phyloP scores from a whole-genome alignment of 2,888 invertebrate genomes.

The Encarsia formosa region DNA sequence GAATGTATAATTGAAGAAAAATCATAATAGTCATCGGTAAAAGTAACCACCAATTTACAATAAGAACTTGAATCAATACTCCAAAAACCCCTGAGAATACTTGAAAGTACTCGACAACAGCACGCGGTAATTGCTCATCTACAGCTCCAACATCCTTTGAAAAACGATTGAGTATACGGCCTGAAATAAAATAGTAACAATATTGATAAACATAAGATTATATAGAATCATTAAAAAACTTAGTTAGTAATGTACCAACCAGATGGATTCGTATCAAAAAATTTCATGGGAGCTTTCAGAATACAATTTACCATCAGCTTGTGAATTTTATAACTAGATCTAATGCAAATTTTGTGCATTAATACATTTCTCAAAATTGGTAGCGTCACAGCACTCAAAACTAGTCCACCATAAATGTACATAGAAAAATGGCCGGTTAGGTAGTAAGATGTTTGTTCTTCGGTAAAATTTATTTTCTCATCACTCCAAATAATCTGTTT shows the following conservation, averaged over 20 bases:
- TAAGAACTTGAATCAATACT: slow-evolving; percentile 67
- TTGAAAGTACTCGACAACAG: slow-evolving; percentile 63
- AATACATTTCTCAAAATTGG: slow-evolving; percentile 64
- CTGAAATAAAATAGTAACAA: slow-evolving; percentile 46
- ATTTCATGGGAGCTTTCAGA: slow-evolving; percentile 70
- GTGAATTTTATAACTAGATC: slow-evolving; percentile 71
- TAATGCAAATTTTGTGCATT: slow-evolving; percentile 71
- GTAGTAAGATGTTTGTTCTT: too few species aligned
- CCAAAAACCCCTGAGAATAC: slow-evolving; percentile 69
- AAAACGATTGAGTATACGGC: slow-evolving; percentile 77
- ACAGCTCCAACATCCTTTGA: slow-evolving; percentile 80
- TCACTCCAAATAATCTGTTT: too few species aligned
- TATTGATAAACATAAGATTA: neutral
- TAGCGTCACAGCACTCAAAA: slow-evolving; percentile 58
- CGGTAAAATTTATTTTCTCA: too few species aligned
- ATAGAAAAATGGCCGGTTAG: too few species aligned
- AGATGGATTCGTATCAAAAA: slow-evolving; percentile 81
- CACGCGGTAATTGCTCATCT: slow-evolving; percentile 67
- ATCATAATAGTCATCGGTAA: slow-evolving; percentile 62
- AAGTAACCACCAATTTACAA: slow-evolving; percentile 65
- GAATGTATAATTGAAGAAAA: slow-evolving; percentile 61
- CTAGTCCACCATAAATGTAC: slow-evolving; percentile 59
- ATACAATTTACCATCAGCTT: slow-evolving; percentile 74
- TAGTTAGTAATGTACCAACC: slow-evolving; percentile 55
- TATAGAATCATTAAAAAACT: neutral